Conservation (phyloP, 2,888 invertebrate genomes). For the Nasonovia ribisnigri region DNA sequence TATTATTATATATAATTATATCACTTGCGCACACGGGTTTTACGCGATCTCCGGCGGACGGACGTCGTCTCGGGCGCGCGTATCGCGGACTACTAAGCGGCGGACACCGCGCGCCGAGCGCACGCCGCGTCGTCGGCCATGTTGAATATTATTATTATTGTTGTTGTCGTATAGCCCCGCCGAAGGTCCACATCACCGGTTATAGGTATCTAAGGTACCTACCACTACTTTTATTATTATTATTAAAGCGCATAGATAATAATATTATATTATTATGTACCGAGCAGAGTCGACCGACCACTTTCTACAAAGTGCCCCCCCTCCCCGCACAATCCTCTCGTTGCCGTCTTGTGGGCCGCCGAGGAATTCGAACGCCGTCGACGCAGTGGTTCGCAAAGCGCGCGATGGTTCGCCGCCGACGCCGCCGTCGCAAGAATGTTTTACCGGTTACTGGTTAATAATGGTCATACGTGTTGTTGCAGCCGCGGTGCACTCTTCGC, state of each 20-base stretch:
- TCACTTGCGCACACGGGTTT: not conserved
- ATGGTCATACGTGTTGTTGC: not conserved
- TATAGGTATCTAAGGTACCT: not conserved
- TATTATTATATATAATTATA: not conserved
- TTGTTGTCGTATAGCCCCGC: not conserved
- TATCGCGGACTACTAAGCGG: slow-evolving; percentile 1
- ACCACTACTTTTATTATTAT: slow-evolving; percentile 7
- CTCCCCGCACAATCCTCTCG: slow-evolving; percentile 1
- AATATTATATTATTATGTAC: not conserved
- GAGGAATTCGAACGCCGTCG: slow-evolving; percentile 19
- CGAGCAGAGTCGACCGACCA: slow-evolving; percentile 5
- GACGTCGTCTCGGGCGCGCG: not conserved
- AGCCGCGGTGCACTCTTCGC: not conserved
- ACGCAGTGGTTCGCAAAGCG: slow-evolving; percentile 36
- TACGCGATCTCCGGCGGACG: not conserved
- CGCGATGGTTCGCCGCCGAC: not conserved
- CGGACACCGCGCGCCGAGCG: not conserved
- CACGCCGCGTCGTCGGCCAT: slow-evolving; percentile 25
- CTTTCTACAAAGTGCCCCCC: slow-evolving; percentile 17
- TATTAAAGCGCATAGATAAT: not conserved
- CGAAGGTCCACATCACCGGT: not conserved
- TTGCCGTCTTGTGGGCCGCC: slow-evolving; percentile 11
- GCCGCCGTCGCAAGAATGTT: not conserved
- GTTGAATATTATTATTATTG: slow-evolving; percentile 36
- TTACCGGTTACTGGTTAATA: not conserved